Evolutionary conservation across 2,888 invertebrate genomes (phyloP).

Genomic region (Malacosoma neustria): DNA sequence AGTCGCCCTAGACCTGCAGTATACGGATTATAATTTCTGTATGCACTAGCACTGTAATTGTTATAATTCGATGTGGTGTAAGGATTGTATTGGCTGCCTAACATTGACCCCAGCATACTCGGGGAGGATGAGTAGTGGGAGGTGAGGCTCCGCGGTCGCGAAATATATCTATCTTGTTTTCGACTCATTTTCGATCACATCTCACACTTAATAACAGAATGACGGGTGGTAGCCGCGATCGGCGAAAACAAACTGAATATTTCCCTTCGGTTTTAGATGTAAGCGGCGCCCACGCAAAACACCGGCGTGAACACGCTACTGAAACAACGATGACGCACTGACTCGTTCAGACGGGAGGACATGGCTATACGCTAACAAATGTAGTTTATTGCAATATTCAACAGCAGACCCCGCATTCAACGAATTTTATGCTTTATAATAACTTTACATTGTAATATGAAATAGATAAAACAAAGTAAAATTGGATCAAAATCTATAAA

Average conservation of each 20-base stretch:
- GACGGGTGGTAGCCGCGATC: constrained; percentile 42
- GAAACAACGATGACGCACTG: constrained; percentile 44
- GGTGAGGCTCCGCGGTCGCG: constrained; percentile 58
- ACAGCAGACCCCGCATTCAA: no score
- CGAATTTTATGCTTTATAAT: no score
- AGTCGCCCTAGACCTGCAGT: constrained; percentile 53
- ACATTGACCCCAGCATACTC: constrained; percentile 55
- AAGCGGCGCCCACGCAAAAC: constrained; percentile 46
- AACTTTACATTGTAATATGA: no score
- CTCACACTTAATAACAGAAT: constrained; percentile 26
- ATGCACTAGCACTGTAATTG: constrained; percentile 46
- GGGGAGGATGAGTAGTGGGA: constrained; percentile 61
- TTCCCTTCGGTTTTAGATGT: constrained; percentile 49
- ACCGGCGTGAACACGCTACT: constrained; percentile 35
- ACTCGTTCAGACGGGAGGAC: constrained; percentile 31
- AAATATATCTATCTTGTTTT: constrained; percentile 55
- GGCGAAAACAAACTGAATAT: constrained; percentile 57
- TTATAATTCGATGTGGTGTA: constrained; percentile 47
- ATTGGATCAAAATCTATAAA: no score
- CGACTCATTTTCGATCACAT: constrained; percentile 61
- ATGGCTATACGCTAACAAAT: no score
- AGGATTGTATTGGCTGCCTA: constrained; percentile 50
- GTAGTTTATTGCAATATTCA: no score
- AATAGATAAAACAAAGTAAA: no score
- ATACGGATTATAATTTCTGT: constrained; percentile 64